Conservation (phyloP, 2,113 vertebrate genomes). For the Tachuris rubrigastra region DNA sequence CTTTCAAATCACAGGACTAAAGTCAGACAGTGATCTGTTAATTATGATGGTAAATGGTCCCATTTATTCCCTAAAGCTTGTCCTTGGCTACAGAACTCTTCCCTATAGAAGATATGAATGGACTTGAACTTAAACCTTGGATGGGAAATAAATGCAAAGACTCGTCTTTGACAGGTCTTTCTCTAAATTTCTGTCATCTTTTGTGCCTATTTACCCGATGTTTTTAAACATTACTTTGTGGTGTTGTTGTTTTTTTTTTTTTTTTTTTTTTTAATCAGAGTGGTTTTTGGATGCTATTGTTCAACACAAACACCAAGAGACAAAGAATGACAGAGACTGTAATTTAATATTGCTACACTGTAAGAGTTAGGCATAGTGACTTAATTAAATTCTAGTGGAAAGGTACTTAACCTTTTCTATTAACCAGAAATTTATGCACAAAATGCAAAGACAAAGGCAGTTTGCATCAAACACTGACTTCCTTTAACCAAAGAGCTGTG, state of each 20-base stretch:
- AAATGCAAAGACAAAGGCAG: slow-evolving; percentile 39
- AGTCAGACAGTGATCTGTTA: not conserved
- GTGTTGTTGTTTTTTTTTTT: not conserved
- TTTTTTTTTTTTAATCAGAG: not conserved
- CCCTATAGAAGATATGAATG: not conserved
- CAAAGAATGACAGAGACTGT: not conserved
- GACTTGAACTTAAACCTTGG: not conserved
- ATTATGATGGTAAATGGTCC: not conserved
- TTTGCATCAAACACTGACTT: slow-evolving; percentile 21
- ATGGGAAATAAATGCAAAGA: not conserved
- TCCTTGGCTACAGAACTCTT: not conserved
- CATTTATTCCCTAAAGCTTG: not conserved
- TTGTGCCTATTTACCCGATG: not conserved
- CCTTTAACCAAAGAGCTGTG: not conserved
- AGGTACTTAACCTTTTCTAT: slow-evolving; percentile 32
- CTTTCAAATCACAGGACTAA: not conserved
- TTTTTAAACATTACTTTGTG: not conserved
- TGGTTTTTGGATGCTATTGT: not conserved
- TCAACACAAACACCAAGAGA: not conserved
- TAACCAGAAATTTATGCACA: slow-evolving; percentile 17
- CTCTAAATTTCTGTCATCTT: not conserved
- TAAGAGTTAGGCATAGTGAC: not conserved
- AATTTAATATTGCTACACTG: not conserved
- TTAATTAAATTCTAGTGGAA: slow-evolving; percentile 27
- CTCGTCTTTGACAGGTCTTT: fast-evolving